Percentiles rank a stretch among this genome's conserved stretches.
phyloP scores from a whole-genome alignment of 1,140 invertebrate species.

The Trichonephila clavata region DNA sequence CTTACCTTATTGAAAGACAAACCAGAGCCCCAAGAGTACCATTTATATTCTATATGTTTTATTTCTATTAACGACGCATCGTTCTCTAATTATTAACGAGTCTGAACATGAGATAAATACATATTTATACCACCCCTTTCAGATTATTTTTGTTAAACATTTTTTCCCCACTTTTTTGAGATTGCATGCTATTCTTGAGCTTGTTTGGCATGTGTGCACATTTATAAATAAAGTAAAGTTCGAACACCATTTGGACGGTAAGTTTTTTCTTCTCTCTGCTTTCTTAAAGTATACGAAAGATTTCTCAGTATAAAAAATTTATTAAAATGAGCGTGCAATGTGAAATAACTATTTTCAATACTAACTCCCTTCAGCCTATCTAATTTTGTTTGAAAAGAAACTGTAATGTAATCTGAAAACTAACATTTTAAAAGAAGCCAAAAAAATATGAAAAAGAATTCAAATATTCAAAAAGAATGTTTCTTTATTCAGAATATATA shows the following conservation, averaged over 20 bases:
- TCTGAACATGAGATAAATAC: not conserved
- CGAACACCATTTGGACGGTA: not conserved
- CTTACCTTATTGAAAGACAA: not conserved
- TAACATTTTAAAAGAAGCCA: no score
- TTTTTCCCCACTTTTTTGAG: not conserved
- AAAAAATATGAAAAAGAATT: no score
- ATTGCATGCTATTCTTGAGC: not conserved
- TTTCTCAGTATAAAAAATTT: slow-evolving; percentile 1
- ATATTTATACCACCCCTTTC: slow-evolving; percentile 26
- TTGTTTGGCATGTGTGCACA: not conserved
- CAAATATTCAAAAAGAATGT: no score
- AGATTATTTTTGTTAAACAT: not conserved
- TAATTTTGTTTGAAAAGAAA: not conserved
- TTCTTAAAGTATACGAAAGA: not conserved
- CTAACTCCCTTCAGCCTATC: not conserved
- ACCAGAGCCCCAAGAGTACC: not conserved
- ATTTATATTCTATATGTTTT: not conserved
- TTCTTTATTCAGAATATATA: no score
- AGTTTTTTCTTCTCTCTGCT: not conserved
- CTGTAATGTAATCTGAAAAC: not conserved
- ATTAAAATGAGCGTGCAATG: not conserved
- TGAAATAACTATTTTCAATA: not conserved
- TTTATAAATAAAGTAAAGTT: slow-evolving; percentile 48
- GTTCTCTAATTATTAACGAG: not conserved
- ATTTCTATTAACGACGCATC: not conserved